Evolutionary conservation across 2,888 invertebrate genomes (phyloP).

Genomic region (Drosophila lutescens): DNA sequence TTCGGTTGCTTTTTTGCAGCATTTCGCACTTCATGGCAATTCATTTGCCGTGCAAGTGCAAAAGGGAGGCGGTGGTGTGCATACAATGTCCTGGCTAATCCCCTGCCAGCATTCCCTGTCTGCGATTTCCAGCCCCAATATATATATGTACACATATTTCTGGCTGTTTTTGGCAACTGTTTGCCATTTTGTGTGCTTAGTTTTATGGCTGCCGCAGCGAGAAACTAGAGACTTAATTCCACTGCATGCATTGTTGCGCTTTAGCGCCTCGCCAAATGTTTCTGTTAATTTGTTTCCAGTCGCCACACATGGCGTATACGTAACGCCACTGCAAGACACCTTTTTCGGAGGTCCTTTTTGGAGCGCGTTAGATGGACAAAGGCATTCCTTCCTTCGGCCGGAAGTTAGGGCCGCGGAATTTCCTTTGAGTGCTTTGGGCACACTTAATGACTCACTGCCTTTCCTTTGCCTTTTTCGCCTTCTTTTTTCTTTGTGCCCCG

Average conservation of each 20-base stretch:
- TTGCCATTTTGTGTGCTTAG: constrained; percentile 42
- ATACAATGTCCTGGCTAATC: constrained; percentile 44
- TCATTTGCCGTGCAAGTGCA: constrained; percentile 26
- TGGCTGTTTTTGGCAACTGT: constrained; percentile 40
- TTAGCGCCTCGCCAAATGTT: constrained; percentile 52
- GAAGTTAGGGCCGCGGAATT: constrained; percentile 21
- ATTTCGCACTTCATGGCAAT: constrained; percentile 39
- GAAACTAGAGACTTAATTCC: constrained; percentile 19
- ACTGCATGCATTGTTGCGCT: constrained; percentile 47
- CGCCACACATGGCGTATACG: constrained; percentile 34
- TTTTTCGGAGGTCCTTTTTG: not conserved
- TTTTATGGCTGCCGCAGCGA: constrained; percentile 48
- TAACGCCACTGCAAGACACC: constrained; percentile 9
- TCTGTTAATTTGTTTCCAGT: constrained; percentile 50
- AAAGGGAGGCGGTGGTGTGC: constrained; percentile 11
- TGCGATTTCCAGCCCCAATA: constrained; percentile 29
- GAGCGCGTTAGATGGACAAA: constrained; percentile 29
- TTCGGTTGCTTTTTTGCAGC: constrained; percentile 10
- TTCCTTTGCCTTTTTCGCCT: constrained; percentile 4
- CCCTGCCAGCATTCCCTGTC: constrained; percentile 35
- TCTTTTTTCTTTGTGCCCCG: constrained; percentile 6
- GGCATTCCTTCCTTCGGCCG: constrained; percentile 6
- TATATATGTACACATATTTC: constrained; percentile 8
- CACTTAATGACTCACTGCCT: constrained; percentile 23
- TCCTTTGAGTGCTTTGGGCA: constrained; percentile 43